Conservation (phyloP, 2,113 vertebrate genomes). For the Meleagris gallopavo region DNA sequence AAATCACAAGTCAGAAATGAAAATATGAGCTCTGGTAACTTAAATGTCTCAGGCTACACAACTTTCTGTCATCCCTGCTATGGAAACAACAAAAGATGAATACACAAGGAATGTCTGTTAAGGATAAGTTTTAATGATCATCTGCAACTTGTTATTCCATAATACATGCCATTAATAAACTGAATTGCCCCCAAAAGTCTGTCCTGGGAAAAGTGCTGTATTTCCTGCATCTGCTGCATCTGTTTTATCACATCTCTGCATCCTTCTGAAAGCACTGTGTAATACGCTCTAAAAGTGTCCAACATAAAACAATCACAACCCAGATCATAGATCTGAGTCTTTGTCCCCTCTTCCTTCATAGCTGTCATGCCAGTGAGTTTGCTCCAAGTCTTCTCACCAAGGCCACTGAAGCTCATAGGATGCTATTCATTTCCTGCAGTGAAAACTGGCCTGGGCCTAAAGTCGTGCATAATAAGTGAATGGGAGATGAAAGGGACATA, state of each 20-base stretch:
- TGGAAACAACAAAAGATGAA: slow-evolving; percentile 67
- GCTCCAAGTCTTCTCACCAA: background rate
- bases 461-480: slow-evolving; percentile 16
- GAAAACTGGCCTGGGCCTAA: slow-evolving; percentile 18
- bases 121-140: slow-evolving; percentile 72
- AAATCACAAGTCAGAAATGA: slow-evolving; percentile 61
- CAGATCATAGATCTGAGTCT: background rate
- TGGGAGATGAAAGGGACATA: background rate
- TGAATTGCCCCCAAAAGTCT: slow-evolving; percentile 69
- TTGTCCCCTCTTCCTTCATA: background rate
- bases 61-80: slow-evolving; percentile 47
- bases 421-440: slow-evolving; percentile 25
- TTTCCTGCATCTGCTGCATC: slow-evolving; percentile 68
- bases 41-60: slow-evolving; percentile 36
- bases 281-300: background rate
- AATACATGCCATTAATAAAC: slow-evolving; percentile 72
- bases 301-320: background rate
- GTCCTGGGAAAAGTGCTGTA: slow-evolving; percentile 43
- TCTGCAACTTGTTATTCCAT: slow-evolving; percentile 75
- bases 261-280: slow-evolving; percentile 25
- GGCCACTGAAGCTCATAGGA: background rate
- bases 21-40: slow-evolving; percentile 42
- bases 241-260: slow-evolving; percentile 66
- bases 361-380: background rate
- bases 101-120: slow-evolving; percentile 65